These are phyloP conservation scores for Picathartes gymnocephalus DNA, from an alignment of 2,113 vertebrate species.

Conservation along the genomic window DNA sequence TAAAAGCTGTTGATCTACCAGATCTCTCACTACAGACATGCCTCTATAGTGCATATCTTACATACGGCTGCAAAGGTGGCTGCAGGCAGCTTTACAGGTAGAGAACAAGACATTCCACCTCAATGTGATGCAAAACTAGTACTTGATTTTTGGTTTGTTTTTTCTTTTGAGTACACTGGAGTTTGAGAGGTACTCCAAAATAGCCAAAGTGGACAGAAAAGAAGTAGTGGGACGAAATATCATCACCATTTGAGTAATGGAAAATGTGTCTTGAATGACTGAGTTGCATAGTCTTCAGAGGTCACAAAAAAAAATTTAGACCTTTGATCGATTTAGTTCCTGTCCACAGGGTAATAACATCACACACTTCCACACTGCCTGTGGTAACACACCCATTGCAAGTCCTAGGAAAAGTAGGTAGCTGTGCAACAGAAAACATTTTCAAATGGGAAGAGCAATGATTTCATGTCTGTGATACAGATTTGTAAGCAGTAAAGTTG, in stretches of 20 bases:
- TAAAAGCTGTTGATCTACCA: background rate
- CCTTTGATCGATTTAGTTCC: background rate
- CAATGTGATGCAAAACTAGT: background rate
- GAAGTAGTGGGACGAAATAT: background rate
- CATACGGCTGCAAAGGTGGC: background rate
- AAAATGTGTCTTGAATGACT: background rate
- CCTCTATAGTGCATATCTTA: rapidly evolving
- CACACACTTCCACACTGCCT: background rate
- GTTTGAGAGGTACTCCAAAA: background rate
- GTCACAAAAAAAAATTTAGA: background rate
- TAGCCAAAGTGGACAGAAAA: background rate
- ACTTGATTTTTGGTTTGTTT: background rate
- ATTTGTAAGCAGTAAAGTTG: background rate
- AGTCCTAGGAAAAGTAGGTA: background rate
- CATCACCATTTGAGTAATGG: background rate
- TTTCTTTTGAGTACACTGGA: background rate
- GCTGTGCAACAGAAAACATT: background rate
- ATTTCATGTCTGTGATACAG: background rate
- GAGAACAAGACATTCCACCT: background rate
- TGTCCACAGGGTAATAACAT: background rate
- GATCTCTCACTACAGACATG: background rate
- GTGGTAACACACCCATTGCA: background rate
- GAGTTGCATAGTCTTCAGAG: background rate
- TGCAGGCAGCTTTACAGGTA: background rate
- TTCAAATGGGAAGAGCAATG: background rate